These are phyloP conservation scores for Brachypteracias leptosomus DNA, from an alignment of 2,113 vertebrate genomes.

Conservation along the genomic window DNA sequence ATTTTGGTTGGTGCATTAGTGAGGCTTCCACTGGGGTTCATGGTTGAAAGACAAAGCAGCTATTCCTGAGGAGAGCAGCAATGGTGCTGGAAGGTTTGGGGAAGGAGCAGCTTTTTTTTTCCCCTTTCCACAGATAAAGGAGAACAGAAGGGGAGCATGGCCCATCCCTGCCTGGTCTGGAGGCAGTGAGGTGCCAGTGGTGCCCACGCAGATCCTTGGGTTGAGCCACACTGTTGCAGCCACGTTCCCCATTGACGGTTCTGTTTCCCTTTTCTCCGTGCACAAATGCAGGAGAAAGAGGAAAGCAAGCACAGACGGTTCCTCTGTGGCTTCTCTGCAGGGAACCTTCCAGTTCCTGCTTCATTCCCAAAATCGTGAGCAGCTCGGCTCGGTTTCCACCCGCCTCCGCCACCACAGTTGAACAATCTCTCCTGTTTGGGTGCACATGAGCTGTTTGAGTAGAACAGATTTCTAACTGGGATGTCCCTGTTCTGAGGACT, in stretches of 20 bases:
- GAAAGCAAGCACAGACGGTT: fast-evolving
- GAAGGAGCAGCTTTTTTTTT: no score
- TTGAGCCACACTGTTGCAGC: fast-evolving
- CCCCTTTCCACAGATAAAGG: fast-evolving
- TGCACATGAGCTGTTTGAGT: fast-evolving
- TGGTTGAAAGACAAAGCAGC: background rate
- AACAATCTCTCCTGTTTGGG: fast-evolving
- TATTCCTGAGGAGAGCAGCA: fast-evolving
- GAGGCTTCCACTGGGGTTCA: background rate
- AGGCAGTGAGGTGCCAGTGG: no score
- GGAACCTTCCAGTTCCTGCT: background rate
- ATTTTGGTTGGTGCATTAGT: background rate
- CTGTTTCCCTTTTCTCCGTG: background rate
- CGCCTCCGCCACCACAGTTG: fast-evolving
- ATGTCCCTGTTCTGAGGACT: fast-evolving
- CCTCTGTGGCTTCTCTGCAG: background rate
- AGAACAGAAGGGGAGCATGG: fast-evolving
- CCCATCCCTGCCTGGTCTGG: background rate
- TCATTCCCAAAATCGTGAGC: fast-evolving
- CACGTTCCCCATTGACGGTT: fast-evolving
- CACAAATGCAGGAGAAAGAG: background rate
- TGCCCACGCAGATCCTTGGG: background rate
- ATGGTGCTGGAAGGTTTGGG: background rate
- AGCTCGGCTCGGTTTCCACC: background rate
- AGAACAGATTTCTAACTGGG: fast-evolving